phyloP scores from a whole-genome alignment of 2,113 vertebrate genomes.

The Puntigrus tetrazona region DNA sequence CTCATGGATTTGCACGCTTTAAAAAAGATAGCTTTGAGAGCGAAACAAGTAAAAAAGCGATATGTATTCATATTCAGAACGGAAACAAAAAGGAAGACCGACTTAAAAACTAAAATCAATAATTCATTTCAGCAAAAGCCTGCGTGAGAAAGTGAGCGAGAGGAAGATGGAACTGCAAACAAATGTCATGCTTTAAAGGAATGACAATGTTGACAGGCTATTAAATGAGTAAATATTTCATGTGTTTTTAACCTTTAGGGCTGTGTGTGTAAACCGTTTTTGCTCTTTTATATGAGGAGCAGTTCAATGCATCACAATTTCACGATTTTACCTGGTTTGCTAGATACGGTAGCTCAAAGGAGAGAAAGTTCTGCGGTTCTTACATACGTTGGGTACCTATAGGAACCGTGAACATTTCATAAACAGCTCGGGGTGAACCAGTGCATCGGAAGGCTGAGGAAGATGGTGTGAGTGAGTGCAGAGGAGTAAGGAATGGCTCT shows the following conservation, averaged over 20 bases:
- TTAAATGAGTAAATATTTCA: slow-evolving; percentile 51
- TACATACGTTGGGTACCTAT: background rate
- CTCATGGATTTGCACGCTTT: slow-evolving; percentile 10
- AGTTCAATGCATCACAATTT: background rate
- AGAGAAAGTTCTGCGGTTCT: background rate
- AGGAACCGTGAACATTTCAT: slow-evolving; percentile 8
- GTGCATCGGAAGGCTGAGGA: background rate
- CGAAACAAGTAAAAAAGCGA: slow-evolving; percentile 34
- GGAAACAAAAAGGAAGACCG: slow-evolving; percentile 47
- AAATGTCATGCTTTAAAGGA: slow-evolving; percentile 52
- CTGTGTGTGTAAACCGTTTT: slow-evolving; percentile 33
- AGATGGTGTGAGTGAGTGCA: background rate
- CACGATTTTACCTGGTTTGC: background rate
- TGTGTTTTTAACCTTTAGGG: slow-evolving; percentile 50
- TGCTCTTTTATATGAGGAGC: slow-evolving; percentile 34
- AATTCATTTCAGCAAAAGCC: slow-evolving; percentile 41
- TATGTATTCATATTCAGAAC: slow-evolving; percentile 45
- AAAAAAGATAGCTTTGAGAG: slow-evolving; percentile 25
- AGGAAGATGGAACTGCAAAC: slow-evolving; percentile 40
- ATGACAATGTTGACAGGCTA: slow-evolving; percentile 44
- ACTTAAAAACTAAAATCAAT: slow-evolving; percentile 50
- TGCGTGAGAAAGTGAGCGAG: slow-evolving; percentile 16
- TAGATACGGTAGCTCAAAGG: background rate
- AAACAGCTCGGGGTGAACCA: background rate
- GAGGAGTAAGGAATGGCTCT: background rate